phyloP scores from a whole-genome alignment of 2,888 invertebrate species.

The Eretmocerus hayati region DNA sequence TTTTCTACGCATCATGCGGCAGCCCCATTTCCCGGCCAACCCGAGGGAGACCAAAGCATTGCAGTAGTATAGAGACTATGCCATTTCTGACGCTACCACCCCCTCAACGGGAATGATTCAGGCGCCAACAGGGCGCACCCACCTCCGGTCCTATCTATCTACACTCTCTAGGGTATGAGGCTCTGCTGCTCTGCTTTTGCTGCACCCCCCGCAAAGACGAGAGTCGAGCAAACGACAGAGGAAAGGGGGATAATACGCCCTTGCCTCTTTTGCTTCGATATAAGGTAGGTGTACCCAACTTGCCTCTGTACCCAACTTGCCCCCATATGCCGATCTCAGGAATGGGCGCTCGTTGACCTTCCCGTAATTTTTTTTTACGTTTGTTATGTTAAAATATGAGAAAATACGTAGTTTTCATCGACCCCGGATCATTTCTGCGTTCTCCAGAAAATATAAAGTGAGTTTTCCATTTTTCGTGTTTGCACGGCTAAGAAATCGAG shows the following conservation, averaged over 20 bases:
- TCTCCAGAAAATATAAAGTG: no score
- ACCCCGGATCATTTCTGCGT: no score
- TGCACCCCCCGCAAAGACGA: constrained; percentile 16
- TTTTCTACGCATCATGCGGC: constrained; percentile 20
- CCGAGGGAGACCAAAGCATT: no score
- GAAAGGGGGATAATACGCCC: constrained; percentile 36
- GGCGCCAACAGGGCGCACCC: constrained; percentile 48
- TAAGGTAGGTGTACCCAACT: constrained; percentile 36
- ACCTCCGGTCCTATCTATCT: constrained; percentile 37
- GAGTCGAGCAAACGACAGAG: no score
- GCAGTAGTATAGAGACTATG: no score
- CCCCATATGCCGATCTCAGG: neutral
- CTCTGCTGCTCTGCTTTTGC: constrained; percentile 18
- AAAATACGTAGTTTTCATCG: no score
- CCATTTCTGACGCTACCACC: constrained; percentile 24
- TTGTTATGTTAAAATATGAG: no score
- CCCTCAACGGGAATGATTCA: constrained; percentile 47
- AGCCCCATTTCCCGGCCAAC: constrained; percentile 37
- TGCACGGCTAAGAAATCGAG: no score
- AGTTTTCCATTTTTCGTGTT: no score
- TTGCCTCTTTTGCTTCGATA: constrained; percentile 25
- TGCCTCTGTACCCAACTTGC: neutral
- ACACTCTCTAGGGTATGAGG: constrained; percentile 23
- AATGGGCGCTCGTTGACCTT: no score
- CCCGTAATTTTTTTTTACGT: no score